Evolutionary conservation across 2,888 invertebrate genomes (phyloP), one percentile per base, ranked within the genome.

Genomic region (Polyploca ridens): DNA sequence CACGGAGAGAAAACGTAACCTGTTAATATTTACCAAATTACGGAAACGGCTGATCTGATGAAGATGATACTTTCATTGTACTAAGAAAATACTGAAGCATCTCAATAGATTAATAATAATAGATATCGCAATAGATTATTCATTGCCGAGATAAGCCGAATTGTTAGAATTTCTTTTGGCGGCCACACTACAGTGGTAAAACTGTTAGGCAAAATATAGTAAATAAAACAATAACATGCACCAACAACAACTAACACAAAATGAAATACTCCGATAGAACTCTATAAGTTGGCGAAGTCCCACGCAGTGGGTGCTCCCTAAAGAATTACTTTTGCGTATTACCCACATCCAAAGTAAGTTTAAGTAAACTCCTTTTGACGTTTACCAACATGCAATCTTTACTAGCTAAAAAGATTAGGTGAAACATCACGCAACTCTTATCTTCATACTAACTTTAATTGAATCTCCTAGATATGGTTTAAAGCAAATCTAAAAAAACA

Each of bases 321-420:
- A 71, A 73, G 76, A 77, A 76, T 77, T 74, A 75, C 74, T 75
- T 76, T 66, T 76, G 71, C 69, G 69, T 63, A 68, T 69, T 71
- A 76, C 76, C 75, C 74, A 74, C 74, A 78, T 78, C 79, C 72
- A 74, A 78, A 78, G 76, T 70, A 75, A 84, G 86, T 78, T 86
- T 81, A 62, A 64, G 62, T 54, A 81, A 87, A 86, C 84, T 88
- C 76, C 69, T 76, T 78, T 77, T 77, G 87, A 85, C 85, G 73
- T 78, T 75, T 65, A 78, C 68, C 65, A 80, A 81, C 73, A 82
- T 83, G 84, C 79, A 84, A 84, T 76, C 82, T 87, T 85, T 78
- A 80, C 83, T 77, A 81, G 75, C 69, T 73, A 35, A 64, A 63
- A 64, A 76, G 73, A 79, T 81, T 78, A 81, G 76, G 64, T 68